phyloP scores from a whole-genome alignment of 2,113 vertebrate species.

The Crotalus horridus region DNA sequence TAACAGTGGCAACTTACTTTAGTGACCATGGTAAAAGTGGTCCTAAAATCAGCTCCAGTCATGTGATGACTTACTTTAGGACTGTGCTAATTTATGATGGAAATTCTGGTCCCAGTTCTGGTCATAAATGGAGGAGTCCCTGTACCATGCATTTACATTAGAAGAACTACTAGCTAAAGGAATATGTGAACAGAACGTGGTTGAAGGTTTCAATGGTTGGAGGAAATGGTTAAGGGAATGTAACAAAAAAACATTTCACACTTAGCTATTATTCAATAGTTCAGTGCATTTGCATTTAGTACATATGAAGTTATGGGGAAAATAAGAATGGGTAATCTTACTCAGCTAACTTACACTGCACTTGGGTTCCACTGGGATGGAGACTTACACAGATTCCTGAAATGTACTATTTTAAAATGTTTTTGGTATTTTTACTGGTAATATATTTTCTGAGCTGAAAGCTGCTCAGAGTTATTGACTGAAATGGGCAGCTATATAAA shows the following conservation, averaged over 20 bases:
- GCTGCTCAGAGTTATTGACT: not conserved
- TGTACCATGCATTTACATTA: not conserved
- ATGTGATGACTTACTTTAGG: too few relatives aligned
- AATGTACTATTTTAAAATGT: not conserved
- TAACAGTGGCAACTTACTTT: too few relatives aligned
- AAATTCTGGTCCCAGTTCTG: too few relatives aligned
- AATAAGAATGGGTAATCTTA: too few relatives aligned
- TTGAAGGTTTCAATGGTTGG: not conserved
- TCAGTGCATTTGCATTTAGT: not conserved
- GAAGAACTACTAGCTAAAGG: slow-evolving; percentile 16
- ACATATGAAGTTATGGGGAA: too few relatives aligned
- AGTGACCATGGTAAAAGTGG: too few relatives aligned
- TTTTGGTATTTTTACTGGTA: not conserved
- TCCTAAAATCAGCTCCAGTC: too few relatives aligned
- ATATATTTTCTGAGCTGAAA: not conserved
- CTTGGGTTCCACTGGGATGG: too few relatives aligned
- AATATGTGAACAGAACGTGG: not conserved
- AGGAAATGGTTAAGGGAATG: not conserved
- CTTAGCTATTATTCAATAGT: not conserved
- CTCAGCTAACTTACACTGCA: too few relatives aligned
- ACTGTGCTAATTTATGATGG: too few relatives aligned
- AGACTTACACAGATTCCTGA: not conserved
- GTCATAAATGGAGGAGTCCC: too few relatives aligned
- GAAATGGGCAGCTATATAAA: not conserved
- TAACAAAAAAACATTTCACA: slow-evolving; percentile 3